A percentile compares a stretch with the other conserved stretches of the same genome.
These are phyloP conservation scores for Hypocryptadius cinnamomeus DNA, from an alignment of 2,113 vertebrate species.

Conservation along the genomic window DNA sequence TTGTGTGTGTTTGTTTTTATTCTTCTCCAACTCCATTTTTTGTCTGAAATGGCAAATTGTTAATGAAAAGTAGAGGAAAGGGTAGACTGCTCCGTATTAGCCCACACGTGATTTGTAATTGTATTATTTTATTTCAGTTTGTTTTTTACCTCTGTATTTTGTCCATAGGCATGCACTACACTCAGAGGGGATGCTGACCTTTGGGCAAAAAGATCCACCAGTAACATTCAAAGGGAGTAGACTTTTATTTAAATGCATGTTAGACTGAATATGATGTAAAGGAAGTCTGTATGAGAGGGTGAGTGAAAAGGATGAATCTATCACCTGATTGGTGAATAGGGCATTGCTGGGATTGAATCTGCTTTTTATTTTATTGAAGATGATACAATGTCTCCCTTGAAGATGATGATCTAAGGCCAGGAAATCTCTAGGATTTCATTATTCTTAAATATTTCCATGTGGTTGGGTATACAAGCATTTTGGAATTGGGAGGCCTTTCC, in stretches of 20 bases:
- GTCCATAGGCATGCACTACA: neutral
- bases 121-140: neutral
- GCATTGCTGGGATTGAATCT: neutral
- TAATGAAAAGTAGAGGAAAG: neutral
- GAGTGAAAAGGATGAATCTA: fast-evolving
- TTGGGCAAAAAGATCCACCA: neutral
- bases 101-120: neutral
- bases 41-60: neutral
- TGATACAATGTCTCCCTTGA: neutral
- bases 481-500: neutral
- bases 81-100: neutral
- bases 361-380: neutral
- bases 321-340: neutral
- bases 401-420: neutral
- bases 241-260: neutral
- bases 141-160: neutral
- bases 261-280: neutral
- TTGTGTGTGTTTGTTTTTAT: neutral
- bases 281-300: neutral
- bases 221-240: neutral
- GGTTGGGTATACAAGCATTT: neutral
- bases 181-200: neutral
- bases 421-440: neutral
- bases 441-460: neutral
- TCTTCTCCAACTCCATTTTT: neutral